Conservation (phyloP, 2,113 vertebrate genomes). For the Cynoglossus semilaevis region DNA sequence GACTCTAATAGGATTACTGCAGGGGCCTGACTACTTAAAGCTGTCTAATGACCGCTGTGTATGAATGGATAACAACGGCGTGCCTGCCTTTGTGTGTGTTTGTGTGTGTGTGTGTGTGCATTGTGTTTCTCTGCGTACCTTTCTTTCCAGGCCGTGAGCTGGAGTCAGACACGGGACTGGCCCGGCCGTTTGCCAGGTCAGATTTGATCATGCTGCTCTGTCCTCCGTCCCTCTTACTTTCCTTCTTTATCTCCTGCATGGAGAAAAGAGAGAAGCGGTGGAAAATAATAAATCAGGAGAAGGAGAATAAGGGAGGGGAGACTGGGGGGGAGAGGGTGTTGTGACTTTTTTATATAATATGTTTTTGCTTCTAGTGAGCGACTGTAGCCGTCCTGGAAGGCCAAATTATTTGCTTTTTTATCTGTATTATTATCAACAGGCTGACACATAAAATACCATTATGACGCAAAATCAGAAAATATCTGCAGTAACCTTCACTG, state of each 20-base stretch:
- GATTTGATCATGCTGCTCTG: constrained; percentile 73
- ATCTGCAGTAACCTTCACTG: too few relatives aligned
- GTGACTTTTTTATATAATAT: too few relatives aligned
- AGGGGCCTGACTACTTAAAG: constrained; percentile 33
- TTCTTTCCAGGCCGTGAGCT: constrained; percentile 84
- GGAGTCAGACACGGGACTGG: constrained; percentile 86
- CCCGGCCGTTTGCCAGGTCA: constrained; percentile 86
- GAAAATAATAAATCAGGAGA: background rate
- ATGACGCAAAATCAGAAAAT: too few relatives aligned
- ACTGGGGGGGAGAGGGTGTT: background rate
- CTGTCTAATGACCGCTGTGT: constrained; percentile 4
- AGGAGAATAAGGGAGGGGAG: background rate
- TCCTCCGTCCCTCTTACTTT: constrained; percentile 86
- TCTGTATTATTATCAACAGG: too few relatives aligned
- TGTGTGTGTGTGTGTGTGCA: background rate
- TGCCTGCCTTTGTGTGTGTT: background rate
- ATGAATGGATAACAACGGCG: background rate
- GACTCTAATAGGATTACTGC: constrained; percentile 54
- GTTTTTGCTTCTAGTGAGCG: too few relatives aligned
- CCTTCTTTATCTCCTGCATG: constrained; percentile 90
- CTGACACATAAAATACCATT: too few relatives aligned
- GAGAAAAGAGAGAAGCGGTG: constrained; percentile 4
- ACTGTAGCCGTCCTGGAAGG: too few relatives aligned
- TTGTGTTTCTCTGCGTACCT: constrained; percentile 78
- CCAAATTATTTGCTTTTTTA: too few relatives aligned